Conservation (phyloP, 1,140 invertebrate genomes). For the Latrodectus geometricus region DNA sequence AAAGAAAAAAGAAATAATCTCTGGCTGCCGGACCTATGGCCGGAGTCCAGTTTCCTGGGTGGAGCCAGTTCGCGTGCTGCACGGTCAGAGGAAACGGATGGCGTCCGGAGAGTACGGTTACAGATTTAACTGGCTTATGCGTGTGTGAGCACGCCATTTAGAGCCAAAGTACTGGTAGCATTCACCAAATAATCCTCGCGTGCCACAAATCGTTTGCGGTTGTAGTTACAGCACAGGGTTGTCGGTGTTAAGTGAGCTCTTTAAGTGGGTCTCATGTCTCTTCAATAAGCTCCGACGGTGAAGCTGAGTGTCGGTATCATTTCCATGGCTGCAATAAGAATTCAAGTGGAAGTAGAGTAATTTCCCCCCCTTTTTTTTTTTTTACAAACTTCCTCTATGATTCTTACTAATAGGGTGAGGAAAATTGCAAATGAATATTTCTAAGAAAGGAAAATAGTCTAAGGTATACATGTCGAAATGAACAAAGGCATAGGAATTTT, state of each 20-base stretch:
- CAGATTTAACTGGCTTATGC: background rate
- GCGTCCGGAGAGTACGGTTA: constrained; percentile 16
- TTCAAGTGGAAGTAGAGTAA: no score
- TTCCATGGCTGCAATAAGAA: no score
- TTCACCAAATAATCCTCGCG: constrained; percentile 1
- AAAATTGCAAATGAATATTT: no score
- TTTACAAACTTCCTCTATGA: no score
- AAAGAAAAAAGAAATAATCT: background rate
- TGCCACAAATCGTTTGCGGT: constrained; percentile 20
- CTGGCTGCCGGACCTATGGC: constrained; percentile 7
- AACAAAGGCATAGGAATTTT: no score
- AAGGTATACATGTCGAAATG: no score
- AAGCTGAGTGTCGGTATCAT: no score
- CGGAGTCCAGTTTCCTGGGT: constrained; percentile 28
- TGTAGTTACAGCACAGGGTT: constrained; percentile 11
- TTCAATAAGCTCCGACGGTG: no score
- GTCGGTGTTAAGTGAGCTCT: constrained; percentile 23
- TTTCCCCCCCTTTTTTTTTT: no score
- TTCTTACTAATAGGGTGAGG: no score
- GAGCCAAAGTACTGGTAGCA: background rate
- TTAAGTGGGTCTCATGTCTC: background rate
- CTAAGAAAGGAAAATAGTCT: no score
- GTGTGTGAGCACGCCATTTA: constrained; percentile 6
- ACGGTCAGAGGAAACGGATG: constrained; percentile 18
- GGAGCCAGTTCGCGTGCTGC: constrained; percentile 27